These are phyloP conservation scores for Drosophila subsilvestris DNA, from an alignment of 2,888 invertebrate genomes.

Conservation along the genomic window DNA sequence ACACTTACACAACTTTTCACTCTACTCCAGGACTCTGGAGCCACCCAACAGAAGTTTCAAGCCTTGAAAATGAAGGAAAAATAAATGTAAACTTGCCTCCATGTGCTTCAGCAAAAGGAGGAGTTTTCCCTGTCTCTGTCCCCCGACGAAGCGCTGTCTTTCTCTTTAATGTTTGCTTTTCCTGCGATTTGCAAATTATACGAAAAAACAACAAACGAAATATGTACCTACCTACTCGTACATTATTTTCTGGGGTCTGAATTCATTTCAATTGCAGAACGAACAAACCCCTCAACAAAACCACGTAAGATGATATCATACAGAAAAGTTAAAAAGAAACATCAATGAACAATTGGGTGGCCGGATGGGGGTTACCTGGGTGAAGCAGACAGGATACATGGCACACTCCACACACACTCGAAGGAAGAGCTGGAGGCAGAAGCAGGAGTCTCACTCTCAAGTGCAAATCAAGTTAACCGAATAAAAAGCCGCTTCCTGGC, in stretches of 20 bases:
- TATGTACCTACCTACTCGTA: conserved; percentile 31
- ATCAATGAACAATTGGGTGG: conserved; percentile 30
- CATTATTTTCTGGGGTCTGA: conserved; percentile 24
- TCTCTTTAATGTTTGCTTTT: conserved; percentile 35
- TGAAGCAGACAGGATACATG: conserved; percentile 35
- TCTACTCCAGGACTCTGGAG: conserved; percentile 49
- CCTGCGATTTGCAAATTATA: conserved; percentile 55
- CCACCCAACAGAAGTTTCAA: conserved; percentile 69
- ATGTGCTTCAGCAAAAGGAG: conserved; percentile 35
- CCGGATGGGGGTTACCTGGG: conserved; percentile 18
- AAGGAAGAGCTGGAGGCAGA: background rate
- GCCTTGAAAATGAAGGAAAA: conserved; percentile 58
- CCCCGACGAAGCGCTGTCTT: background rate
- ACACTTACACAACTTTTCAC: conserved; percentile 75
- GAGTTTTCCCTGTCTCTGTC: conserved; percentile 24
- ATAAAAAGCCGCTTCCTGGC: conserved; percentile 48
- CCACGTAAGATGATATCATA: conserved; percentile 43
- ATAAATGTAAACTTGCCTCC: conserved; percentile 41
- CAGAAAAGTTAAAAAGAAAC: conserved; percentile 37
- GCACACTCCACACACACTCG: conserved; percentile 22
- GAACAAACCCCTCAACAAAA: conserved; percentile 2
- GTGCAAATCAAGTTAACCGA: conserved; percentile 75
- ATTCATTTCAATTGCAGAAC: conserved; percentile 29
- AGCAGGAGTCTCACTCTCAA: conserved; percentile 11
- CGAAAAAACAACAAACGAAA: conserved; percentile 36